Conservation (phyloP, 2,888 invertebrate genomes). For the Drosophila hamatofila region DNA sequence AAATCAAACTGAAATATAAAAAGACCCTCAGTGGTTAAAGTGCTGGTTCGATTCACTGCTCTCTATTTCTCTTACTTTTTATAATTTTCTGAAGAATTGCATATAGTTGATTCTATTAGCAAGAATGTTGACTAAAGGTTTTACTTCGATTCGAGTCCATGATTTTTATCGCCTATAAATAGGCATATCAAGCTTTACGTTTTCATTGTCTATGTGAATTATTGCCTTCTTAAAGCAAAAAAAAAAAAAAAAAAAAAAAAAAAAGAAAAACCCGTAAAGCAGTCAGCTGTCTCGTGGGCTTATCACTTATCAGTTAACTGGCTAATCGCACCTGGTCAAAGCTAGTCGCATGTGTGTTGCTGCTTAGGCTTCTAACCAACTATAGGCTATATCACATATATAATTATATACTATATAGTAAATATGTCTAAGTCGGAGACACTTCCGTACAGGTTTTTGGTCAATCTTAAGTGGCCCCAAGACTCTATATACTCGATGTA, state of each 20-base stretch:
- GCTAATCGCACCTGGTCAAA: conserved; percentile 31
- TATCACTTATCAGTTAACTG: conserved; percentile 30
- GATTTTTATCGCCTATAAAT: conserved; percentile 32
- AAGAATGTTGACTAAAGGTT: neutral
- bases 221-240: conserved; percentile 16
- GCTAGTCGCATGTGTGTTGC: neutral
- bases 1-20: neutral
- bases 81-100: neutral
- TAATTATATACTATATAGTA: neutral
- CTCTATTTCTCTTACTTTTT: neutral
- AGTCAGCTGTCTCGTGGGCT: conserved; percentile 22
- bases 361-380: neutral
- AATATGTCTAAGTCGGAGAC: conserved; percentile 3
- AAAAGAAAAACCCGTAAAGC: conserved; percentile 2
- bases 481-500: conserved; percentile 1
- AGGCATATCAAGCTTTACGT: conserved; percentile 17
- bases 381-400: neutral
- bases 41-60: neutral
- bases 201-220: conserved; percentile 32
- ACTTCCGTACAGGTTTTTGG: conserved; percentile 36
- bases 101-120: neutral
- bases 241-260: conserved; percentile 10
- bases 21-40: no score
- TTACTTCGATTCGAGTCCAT: conserved; percentile 13
- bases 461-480: conserved; percentile 30